A percentile compares a stretch with the other conserved stretches of the same genome.
Conservation (phyloP, 2,113 vertebrate genomes). For the Sapajus apella region DNA sequence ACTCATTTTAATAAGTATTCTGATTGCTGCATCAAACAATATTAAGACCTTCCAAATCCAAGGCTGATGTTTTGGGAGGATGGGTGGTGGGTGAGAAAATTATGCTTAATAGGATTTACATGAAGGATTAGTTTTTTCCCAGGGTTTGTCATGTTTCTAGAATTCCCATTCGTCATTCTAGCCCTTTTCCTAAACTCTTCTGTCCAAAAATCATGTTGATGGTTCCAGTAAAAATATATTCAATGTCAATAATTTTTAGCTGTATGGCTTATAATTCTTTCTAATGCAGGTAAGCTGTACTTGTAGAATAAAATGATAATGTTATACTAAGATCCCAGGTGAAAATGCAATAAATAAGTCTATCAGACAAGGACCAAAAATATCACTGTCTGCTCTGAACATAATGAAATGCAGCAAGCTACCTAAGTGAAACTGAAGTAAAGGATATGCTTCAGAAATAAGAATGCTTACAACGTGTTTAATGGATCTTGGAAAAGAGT, state of each 20-base stretch:
- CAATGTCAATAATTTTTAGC: neutral
- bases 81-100: neutral
- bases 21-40: slow-evolving; percentile 8
- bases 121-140: neutral
- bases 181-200: neutral
- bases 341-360: slow-evolving; percentile 45
- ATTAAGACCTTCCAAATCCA: slow-evolving; percentile 26
- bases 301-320: slow-evolving; percentile 36
- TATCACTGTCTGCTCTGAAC: neutral
- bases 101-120: neutral
- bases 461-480: slow-evolving; percentile 51
- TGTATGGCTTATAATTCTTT: neutral
- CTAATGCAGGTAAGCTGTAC: neutral
- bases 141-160: neutral
- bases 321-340: slow-evolving; percentile 30
- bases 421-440: slow-evolving; percentile 55
- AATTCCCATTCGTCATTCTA: neutral
- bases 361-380: neutral
- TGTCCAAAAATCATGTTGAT: neutral
- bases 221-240: neutral
- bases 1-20: neutral
- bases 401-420: slow-evolving; percentile 43
- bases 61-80: neutral
- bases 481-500: slow-evolving; percentile 58
- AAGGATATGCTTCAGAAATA: slow-evolving; percentile 42